A percentile compares a stretch with the other conserved stretches of the same genome.
Evolutionary conservation across 2,797 vertebrate genomes (phyloP).

Genomic region (Darevskia mixta): DNA sequence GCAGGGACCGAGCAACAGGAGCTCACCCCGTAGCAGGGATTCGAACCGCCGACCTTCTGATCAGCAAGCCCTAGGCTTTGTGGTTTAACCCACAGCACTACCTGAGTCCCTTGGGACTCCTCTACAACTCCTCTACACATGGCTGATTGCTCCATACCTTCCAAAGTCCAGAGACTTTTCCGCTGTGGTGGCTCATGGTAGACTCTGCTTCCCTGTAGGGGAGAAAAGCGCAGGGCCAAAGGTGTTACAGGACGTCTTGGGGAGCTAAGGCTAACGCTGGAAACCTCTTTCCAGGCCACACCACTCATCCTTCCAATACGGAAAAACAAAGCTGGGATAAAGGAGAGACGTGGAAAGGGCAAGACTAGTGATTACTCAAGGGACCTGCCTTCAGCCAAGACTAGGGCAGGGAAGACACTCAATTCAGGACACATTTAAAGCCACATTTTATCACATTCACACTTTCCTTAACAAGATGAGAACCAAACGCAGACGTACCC

Average conservation of each 20-base stretch:
- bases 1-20: too few relatives aligned
- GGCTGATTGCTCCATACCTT: constrained; percentile 81
- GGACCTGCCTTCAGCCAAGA: not conserved
- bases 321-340: not conserved
- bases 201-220: constrained; percentile 51
- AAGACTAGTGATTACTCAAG: not conserved
- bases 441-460: too few relatives aligned
- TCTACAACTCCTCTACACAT: not conserved
- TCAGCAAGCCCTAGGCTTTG: too few relatives aligned
- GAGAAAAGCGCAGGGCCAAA: constrained; percentile 27
- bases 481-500: too few relatives aligned
- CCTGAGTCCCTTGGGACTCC: too few relatives aligned
- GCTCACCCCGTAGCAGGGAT: too few relatives aligned
- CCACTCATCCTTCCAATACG: not conserved
- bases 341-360: too few relatives aligned
- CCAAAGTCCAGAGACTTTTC: constrained; percentile 93
- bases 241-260: not conserved
- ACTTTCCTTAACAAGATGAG: too few relatives aligned
- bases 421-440: too few relatives aligned
- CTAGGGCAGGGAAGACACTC: too few relatives aligned
- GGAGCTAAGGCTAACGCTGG: not conserved
- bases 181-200: constrained; percentile 90
- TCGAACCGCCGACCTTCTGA: too few relatives aligned
- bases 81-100: too few relatives aligned
- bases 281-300: not conserved